Conservation (phyloP, 2,888 invertebrate genomes). For the Cephonodes hylas region DNA sequence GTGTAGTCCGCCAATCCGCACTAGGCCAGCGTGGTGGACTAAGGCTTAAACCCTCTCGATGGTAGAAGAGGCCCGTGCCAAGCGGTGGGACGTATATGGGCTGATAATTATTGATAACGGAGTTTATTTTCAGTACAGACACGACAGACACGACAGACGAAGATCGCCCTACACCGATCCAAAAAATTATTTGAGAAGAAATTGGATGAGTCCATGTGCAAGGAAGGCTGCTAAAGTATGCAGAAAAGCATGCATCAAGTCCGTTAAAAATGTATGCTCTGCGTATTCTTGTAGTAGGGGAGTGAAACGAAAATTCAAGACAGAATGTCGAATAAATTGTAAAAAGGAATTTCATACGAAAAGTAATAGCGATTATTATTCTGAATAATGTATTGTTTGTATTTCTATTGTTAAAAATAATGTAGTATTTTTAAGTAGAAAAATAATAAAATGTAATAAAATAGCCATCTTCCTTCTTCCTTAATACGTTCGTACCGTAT, state of each 20-base stretch:
- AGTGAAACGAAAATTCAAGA: conserved; percentile 32
- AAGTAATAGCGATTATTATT: conserved; percentile 15
- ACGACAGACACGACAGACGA: neutral
- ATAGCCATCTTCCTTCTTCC: too few relatives aligned
- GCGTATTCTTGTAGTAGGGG: conserved; percentile 29
- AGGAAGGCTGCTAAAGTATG: conserved; percentile 33
- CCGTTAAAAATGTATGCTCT: conserved; percentile 30
- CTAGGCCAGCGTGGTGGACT: too few relatives aligned
- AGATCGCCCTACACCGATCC: neutral
- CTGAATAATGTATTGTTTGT: neutral
- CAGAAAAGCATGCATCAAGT: conserved; percentile 35
- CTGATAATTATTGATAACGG: too few relatives aligned
- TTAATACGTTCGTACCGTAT: too few relatives aligned
- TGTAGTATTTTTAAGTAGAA: too few relatives aligned
- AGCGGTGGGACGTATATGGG: too few relatives aligned
- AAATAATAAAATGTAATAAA: too few relatives aligned
- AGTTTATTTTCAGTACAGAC: neutral
- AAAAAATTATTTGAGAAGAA: conserved; percentile 14
- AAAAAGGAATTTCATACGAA: conserved; percentile 27
- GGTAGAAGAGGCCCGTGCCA: too few relatives aligned
- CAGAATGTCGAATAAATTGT: conserved; percentile 41
- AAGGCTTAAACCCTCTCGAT: too few relatives aligned
- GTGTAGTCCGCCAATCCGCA: too few relatives aligned
- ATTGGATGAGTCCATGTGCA: conserved; percentile 20
- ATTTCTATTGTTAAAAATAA: neutral